These are phyloP conservation scores for Cebidichthys violaceus DNA, from an alignment of 2,113 vertebrate genomes.

Conservation along the genomic window DNA sequence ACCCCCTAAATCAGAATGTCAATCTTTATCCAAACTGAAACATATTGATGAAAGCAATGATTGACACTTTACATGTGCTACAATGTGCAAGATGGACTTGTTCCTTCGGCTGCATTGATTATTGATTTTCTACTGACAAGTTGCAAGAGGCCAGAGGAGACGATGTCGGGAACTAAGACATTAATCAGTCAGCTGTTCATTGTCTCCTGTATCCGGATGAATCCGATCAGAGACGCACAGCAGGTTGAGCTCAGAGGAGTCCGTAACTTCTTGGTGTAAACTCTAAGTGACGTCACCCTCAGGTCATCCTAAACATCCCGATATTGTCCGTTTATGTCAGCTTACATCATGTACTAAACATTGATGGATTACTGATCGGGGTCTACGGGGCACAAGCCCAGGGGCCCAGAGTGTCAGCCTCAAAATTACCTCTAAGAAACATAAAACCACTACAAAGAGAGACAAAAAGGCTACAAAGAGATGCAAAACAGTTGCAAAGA, in stretches of 20 bases:
- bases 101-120: conserved; percentile 10
- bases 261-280: neutral
- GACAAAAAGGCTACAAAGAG: no score
- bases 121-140: neutral
- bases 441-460: neutral
- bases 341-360: neutral
- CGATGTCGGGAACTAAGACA: conserved; percentile 1
- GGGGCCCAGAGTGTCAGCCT: no score
- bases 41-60: no score
- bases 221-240: neutral
- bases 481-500: no score
- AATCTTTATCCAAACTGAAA: neutral
- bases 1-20: neutral
- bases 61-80: neutral
- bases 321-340: neutral
- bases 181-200: conserved; percentile 14
- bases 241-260: neutral
- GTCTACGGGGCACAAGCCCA: no score
- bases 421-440: neutral
- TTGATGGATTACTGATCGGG: neutral
- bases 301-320: neutral
- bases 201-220: neutral
- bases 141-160: neutral
- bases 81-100: neutral
- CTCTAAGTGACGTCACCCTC: neutral